Base-by-base conservation (phyloP, 2,113 vertebrate genomes). In the Archilochus colubris region DNA sequence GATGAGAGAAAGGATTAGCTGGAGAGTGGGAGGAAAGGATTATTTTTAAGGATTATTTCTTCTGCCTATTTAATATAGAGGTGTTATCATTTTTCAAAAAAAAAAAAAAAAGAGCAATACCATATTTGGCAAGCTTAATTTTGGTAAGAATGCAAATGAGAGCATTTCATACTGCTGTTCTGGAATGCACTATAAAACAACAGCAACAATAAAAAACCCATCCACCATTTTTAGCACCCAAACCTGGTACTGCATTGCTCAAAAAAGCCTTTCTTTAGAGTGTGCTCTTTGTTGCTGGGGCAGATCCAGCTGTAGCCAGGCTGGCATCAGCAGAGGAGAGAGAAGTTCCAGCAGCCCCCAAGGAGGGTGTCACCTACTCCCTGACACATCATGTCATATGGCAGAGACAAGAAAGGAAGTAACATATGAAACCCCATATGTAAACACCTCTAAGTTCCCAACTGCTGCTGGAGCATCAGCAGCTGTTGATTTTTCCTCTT, bases 81-180 rank as follows among this genome's bases (percentile, higher is more conserved):
- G 62, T 91, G 75, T 80, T 59, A 81, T 66, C 21, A 9, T 19
- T 55, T 40, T 40, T 40, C 10, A 77, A 57, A 88, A 91, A 88
- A 62, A 64, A 91, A 20, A 14, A 77, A 57, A 88, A 91, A 88
- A 62, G 68, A 91, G 89, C 75, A 93, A 24, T 72, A 53, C 55
- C 43, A 13, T 31, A 58, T 80, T 63, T 86, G 90, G 89, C 80
- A 94, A 74, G 90, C 28, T 70, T 89, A 61, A 81, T 89, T 93
- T 82, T 91, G 81, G 88, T 86, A 91, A 68, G 78, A 75, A 79
- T 25, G 44, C 30, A 92, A 84, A 79, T 55, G 54, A 68, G 54
- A 82, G 10, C 70, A 53, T 30, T 85, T 16, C n/a, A 6, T 86
- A 82, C 19, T 55, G 67, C 63, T 75, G n/a, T 19, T 63, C 36